Conservation (phyloP, 2,797 vertebrate genomes). For the Rhabdomys pumilio region DNA sequence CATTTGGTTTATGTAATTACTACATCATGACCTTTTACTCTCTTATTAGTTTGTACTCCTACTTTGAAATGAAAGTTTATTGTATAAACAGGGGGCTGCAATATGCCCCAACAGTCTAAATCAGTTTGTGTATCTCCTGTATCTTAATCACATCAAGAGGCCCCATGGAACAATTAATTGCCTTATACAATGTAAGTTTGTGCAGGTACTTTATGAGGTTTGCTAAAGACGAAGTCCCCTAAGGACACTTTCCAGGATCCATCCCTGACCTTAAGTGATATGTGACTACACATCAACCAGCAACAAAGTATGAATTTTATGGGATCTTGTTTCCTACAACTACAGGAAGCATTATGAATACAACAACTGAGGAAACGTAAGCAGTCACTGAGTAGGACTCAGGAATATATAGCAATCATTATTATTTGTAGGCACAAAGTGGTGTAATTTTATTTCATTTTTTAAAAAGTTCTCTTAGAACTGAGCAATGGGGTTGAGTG, state of each 20-base stretch:
- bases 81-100: too few relatives aligned
- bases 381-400: not conserved
- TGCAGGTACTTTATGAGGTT: too few relatives aligned
- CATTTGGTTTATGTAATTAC: too few relatives aligned
- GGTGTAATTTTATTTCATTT: not conserved
- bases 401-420: not conserved
- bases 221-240: not conserved
- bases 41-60: too few relatives aligned
- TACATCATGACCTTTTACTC: too few relatives aligned
- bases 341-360: not conserved
- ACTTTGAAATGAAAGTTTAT: too few relatives aligned
- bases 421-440: not conserved
- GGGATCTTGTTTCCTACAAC: not conserved
- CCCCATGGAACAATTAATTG: too few relatives aligned
- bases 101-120: too few relatives aligned
- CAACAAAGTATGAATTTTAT: not conserved
- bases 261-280: not conserved
- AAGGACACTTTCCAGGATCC: not conserved
- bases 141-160: too few relatives aligned
- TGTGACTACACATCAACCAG: not conserved
- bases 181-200: too few relatives aligned
- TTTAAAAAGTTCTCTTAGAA: constrained; percentile 20
- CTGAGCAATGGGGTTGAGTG: not conserved
- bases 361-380: not conserved
- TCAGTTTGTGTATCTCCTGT: too few relatives aligned